These are phyloP conservation scores for Dorcus hopei DNA, from an alignment of 2,888 invertebrate genomes.

Conservation along the genomic window DNA sequence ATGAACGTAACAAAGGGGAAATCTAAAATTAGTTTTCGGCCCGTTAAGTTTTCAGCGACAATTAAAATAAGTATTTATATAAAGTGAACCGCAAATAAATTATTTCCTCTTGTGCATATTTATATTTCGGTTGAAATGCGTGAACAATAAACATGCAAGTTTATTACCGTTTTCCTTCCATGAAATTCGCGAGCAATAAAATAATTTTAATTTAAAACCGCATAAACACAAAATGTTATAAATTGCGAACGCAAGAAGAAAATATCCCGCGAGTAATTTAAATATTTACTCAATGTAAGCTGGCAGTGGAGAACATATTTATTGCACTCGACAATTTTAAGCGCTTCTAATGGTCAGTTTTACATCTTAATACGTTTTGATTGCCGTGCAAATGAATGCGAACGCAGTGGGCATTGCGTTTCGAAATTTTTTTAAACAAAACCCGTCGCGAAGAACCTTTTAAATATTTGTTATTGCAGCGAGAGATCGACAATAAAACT, in stretches of 20 bases:
- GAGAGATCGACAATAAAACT: not conserved
- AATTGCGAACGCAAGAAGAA: constrained; percentile 6
- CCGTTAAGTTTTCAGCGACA: too few species aligned
- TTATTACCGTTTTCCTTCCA: not conserved
- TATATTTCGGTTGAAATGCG: not conserved
- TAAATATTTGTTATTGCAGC: not conserved
- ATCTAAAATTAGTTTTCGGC: too few species aligned
- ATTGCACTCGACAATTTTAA: constrained; percentile 8
- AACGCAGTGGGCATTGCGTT: constrained; percentile 14
- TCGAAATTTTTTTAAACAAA: constrained; percentile 8
- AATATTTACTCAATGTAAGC: constrained; percentile 10
- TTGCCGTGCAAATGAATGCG: constrained; percentile 21
- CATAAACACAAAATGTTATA: constrained; percentile 8
- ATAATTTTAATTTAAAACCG: constrained; percentile 11
- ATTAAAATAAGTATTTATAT: too few species aligned
- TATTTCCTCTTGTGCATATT: not conserved
- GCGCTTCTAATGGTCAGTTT: constrained; percentile 9
- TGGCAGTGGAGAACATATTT: constrained; percentile 8
- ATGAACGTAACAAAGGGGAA: too few species aligned
- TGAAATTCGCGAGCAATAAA: constrained; percentile 3
- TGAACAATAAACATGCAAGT: not conserved
- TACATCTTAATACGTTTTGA: constrained; percentile 13
- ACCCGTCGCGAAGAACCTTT: not conserved
- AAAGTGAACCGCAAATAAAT: too few species aligned
- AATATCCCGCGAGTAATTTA: constrained; percentile 7